Conservation (phyloP, 2,888 invertebrate genomes). For the Aphrophora alni region DNA sequence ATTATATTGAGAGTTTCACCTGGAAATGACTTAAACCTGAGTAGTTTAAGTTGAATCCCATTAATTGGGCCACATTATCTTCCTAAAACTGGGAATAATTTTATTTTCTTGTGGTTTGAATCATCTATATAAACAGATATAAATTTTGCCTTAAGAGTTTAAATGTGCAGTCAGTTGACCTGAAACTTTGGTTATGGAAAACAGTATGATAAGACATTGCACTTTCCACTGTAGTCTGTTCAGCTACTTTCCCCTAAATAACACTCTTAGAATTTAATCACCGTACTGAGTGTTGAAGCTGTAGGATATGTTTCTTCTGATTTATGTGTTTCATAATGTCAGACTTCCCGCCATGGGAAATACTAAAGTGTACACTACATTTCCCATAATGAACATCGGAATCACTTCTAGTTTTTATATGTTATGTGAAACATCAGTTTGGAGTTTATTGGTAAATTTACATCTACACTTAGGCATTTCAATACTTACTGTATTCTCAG, state of each 20-base stretch:
- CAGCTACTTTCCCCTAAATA: background rate
- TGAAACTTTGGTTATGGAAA: too few species aligned
- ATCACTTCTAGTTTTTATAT: background rate
- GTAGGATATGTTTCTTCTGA: background rate
- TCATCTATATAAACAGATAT: too few species aligned
- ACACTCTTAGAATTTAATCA: background rate
- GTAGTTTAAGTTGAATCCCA: too few species aligned
- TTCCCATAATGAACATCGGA: background rate
- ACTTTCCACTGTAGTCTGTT: background rate
- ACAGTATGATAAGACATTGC: too few species aligned
- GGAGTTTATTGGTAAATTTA: background rate
- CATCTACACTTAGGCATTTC: background rate
- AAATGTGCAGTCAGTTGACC: too few species aligned
- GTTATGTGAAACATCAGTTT: background rate
- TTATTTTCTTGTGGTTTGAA: too few species aligned
- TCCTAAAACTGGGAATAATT: too few species aligned
- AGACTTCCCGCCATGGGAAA: background rate
- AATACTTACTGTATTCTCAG: background rate
- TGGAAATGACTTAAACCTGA: too few species aligned
- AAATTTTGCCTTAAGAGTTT: too few species aligned
- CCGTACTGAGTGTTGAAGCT: background rate
- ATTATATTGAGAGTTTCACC: too few species aligned
- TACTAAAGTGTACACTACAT: background rate
- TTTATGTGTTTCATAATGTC: slow-evolving; percentile 1
- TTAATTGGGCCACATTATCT: too few species aligned